A percentile compares a stretch with the other conserved stretches of the same genome.
phyloP scores from a whole-genome alignment of 1,140 invertebrate species.

The Heliconius melpomene region DNA sequence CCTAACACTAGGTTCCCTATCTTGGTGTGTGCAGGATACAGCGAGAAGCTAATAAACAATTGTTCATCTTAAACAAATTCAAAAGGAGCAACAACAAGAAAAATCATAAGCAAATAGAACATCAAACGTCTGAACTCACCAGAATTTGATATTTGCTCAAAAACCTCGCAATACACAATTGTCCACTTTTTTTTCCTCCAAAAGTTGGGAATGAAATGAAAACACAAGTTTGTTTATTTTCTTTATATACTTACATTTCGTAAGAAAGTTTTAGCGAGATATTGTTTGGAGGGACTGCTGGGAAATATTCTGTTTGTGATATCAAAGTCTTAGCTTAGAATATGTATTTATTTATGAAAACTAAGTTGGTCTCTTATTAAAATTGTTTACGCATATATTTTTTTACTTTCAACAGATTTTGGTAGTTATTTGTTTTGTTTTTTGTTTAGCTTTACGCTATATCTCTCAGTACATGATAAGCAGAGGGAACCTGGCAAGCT shows the following conservation, averaged over 20 bases:
- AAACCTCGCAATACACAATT: slow-evolving; percentile 1
- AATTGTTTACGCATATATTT: neutral
- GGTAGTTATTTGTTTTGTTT: no score
- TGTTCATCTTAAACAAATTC: neutral
- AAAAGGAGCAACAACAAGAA: neutral
- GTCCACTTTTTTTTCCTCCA: slow-evolving; percentile 3
- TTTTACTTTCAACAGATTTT: neutral
- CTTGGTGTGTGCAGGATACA: no score
- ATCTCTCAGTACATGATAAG: no score
- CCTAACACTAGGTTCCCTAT: no score
- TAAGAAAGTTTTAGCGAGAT: slow-evolving; percentile 8
- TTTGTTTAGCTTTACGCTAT: no score
- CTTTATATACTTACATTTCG: neutral
- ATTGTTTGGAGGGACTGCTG: slow-evolving; percentile 1
- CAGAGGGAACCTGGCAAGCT: no score
- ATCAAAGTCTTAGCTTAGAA: slow-evolving; percentile 7
- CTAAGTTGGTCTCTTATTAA: neutral
- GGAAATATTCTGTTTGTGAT: slow-evolving; percentile 8
- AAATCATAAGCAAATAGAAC: neutral
- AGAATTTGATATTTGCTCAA: slow-evolving; percentile 1
- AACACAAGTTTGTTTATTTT: slow-evolving; percentile 9
- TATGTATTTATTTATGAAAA: slow-evolving; percentile 4
- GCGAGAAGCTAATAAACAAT: no score
- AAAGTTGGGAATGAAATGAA: slow-evolving; percentile 6
- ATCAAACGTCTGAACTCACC: neutral